These are phyloP conservation scores for Chauna torquata DNA, from an alignment of 2,113 vertebrate genomes.

Conservation along the genomic window DNA sequence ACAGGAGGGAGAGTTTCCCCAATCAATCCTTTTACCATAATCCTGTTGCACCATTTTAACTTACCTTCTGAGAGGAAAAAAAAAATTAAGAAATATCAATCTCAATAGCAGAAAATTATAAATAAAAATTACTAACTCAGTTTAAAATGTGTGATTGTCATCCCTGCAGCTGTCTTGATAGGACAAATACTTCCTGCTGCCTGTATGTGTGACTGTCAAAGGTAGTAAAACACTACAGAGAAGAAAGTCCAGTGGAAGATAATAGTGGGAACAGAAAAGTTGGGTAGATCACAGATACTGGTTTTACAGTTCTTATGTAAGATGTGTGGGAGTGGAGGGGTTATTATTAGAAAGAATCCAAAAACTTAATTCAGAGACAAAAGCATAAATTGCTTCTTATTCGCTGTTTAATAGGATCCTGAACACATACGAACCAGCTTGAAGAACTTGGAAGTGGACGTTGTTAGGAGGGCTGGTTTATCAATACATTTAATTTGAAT, in stretches of 20 bases:
- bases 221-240: neutral
- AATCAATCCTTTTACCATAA: neutral
- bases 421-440: rapidly evolving
- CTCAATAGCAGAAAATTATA: neutral
- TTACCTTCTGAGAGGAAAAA: neutral
- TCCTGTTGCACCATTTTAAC: neutral
- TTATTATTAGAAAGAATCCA: neutral
- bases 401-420: neutral
- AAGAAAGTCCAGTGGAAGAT: neutral
- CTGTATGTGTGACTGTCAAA: neutral
- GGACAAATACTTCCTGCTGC: neutral
- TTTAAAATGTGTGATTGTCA: neutral
- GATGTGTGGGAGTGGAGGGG: neutral
- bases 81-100: neutral
- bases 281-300: neutral
- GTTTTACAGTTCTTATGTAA: neutral
- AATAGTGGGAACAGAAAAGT: neutral
- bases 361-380: neutral
- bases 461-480: neutral
- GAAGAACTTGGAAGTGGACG: neutral
- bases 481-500: neutral
- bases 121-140: neutral
- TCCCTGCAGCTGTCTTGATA: neutral
- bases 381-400: neutral
- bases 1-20: neutral